Percentiles rank a stretch among this genome's conserved stretches.
These are phyloP conservation scores for Eulemur rufifrons DNA, from an alignment of 2,113 vertebrate genomes.

Conservation along the genomic window DNA sequence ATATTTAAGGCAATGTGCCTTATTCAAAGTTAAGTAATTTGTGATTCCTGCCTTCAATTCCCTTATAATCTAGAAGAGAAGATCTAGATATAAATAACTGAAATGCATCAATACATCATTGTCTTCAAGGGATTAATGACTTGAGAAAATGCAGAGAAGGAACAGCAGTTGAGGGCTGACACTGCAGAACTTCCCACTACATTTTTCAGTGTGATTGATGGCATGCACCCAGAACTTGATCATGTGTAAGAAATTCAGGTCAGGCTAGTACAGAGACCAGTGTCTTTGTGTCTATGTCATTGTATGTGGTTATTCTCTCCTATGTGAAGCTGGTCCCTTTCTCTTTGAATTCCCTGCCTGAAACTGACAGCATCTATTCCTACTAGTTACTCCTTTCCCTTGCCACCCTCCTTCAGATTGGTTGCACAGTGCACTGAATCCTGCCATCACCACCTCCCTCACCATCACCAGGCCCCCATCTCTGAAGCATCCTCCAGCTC, in stretches of 20 bases:
- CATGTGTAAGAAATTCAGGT: not conserved
- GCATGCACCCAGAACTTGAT: not conserved
- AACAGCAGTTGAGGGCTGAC: not conserved
- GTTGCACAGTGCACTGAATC: not conserved
- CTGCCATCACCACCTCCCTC: not conserved
- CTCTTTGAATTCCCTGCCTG: not conserved
- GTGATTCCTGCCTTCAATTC: not conserved
- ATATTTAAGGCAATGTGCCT: not conserved
- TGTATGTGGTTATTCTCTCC: not conserved
- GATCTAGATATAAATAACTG: not conserved
- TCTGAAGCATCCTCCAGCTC: not conserved
- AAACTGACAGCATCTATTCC: not conserved
- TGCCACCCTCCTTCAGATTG: not conserved
- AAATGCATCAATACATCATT: not conserved
- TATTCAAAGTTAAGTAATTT: slow-evolving; percentile 33
- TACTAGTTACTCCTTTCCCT: not conserved
- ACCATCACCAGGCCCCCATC: not conserved
- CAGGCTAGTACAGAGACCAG: not conserved
- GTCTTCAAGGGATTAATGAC: slow-evolving; percentile 32
- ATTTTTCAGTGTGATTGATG: not conserved
- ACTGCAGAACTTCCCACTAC: not conserved
- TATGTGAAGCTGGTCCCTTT: not conserved
- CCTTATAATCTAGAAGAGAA: slow-evolving; percentile 5
- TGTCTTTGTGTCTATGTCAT: not conserved
- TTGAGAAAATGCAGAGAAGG: not conserved